Base-by-base conservation (phyloP, 1,140 invertebrate genomes). In the Pectinophora gossypiella region DNA sequence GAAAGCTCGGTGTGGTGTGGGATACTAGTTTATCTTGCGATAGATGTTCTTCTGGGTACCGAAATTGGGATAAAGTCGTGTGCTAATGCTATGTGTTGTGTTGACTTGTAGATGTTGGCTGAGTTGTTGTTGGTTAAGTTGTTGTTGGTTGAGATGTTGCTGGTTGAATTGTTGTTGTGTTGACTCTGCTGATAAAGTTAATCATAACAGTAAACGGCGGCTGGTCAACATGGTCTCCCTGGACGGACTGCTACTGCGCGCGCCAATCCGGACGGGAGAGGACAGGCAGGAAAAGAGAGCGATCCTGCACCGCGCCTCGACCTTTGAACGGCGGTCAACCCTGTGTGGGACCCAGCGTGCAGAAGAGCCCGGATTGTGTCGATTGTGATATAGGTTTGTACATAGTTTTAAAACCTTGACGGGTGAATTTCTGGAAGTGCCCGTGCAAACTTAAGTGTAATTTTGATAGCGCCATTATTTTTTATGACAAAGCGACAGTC, bases 151-250 rank as follows among this genome's bases (percentile, higher is more conserved):
- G 12, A 6, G 5, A 27, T 27, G 5, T 27, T 27, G 23, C 23
- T 5, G 23, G 5, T 5, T 27, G 12, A 5, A 27, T 27, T 27
- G 5, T 27, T 27, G 23, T 6, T 27, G 12, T 27, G 5, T 27
- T 27, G 5, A n/a, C 23, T 27, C 5, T 27, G 5, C 5, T 12
- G 23, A 27, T 6, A 27, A 6, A 6, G 12, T 27, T 27, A 27
- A 6, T 27, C 45, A 66, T 82, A 89, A 43, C 87, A 99, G 98
- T 95, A 56, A 97, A 96, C 88, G 97, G 97, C 56, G 96, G 91
- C 50, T 97, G 96, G 96, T 95, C 94, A 20, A 77, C 92, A 13
- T 98, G 97, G 97, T 95, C 95, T 1, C 84, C 91, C 7, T 98
- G 96, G 96, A 92, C 91, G 1, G 95, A 96, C 49, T 98, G 96